Percentiles rank a stretch among this genome's conserved stretches.
Evolutionary conservation across 2,113 vertebrate genomes (phyloP).

Genomic region (Lepus timidus): DNA sequence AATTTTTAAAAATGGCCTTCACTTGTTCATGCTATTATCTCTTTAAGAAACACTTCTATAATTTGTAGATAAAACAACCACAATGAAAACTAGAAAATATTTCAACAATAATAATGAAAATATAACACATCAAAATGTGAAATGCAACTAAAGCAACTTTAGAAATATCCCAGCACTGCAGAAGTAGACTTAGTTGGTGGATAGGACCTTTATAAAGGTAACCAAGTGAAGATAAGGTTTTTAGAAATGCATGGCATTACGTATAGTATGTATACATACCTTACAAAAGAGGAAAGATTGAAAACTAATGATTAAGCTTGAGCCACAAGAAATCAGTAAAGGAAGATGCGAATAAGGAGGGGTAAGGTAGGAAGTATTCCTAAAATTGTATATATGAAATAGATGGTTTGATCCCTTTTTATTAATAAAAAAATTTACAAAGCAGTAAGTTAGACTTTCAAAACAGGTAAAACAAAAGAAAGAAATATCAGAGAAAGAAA

Average conservation of each 20-base stretch:
- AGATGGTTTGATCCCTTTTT: no score
- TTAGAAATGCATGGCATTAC: constrained; percentile 61
- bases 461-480: not conserved
- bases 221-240: not conserved
- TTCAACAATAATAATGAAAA: constrained; percentile 33
- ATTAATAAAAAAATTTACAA: no score
- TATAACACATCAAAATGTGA: constrained; percentile 15
- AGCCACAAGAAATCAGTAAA: not conserved
- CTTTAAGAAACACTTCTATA: constrained; percentile 35
- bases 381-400: no score
- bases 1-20: constrained; percentile 38
- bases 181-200: no score
- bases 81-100: constrained; percentile 1
- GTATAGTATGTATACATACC: not conserved
- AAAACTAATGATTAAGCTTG: constrained; percentile 33
- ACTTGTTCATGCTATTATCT: not conserved
- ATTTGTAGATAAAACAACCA: constrained; percentile 20
- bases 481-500: not conserved
- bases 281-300: constrained; percentile 21
- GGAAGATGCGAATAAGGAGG: not conserved
- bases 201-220: no score
- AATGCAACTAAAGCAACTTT: constrained; percentile 50
- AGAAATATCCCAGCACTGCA: not conserved
- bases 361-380: no score
- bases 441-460: not conserved